Percentiles rank a stretch among this genome's conserved stretches.
These are phyloP conservation scores for Tillus elongatus DNA, from an alignment of 2,888 invertebrate species.

Conservation along the genomic window DNA sequence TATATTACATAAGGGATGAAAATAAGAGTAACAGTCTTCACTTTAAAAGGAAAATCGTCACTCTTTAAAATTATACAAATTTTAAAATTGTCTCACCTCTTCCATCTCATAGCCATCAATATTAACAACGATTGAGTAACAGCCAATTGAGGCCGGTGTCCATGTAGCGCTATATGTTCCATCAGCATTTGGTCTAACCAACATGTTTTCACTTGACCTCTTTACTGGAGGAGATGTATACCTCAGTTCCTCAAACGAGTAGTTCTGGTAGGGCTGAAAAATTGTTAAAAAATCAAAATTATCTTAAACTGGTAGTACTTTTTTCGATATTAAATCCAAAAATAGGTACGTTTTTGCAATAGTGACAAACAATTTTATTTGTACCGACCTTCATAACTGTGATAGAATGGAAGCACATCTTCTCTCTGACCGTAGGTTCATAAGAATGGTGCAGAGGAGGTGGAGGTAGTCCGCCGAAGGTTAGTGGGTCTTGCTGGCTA, in stretches of 20 bases:
- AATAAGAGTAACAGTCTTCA: too few relatives aligned
- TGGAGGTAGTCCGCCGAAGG: constrained; percentile 55
- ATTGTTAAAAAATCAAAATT: constrained; percentile 11
- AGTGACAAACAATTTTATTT: constrained; percentile 1
- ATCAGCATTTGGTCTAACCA: constrained; percentile 66
- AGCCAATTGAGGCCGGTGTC: constrained; percentile 87
- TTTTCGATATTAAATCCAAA: too few relatives aligned
- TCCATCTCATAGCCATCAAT: constrained; percentile 76
- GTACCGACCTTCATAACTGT: constrained; percentile 79
- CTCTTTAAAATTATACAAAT: not conserved
- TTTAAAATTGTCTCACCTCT: constrained; percentile 49
- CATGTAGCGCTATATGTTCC: constrained; percentile 79
- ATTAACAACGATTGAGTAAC: constrained; percentile 76
- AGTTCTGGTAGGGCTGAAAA: constrained; percentile 72
- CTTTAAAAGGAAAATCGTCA: too few relatives aligned
- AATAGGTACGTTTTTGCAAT: too few relatives aligned
- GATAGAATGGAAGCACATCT: constrained; percentile 89
- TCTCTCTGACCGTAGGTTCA: constrained; percentile 79
- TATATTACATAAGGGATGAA: too few relatives aligned
- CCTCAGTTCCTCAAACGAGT: constrained; percentile 91
- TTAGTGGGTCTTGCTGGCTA: constrained; percentile 48
- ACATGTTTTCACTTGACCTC: constrained; percentile 69
- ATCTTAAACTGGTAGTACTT: constrained; percentile 2
- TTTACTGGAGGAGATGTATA: constrained; percentile 57
- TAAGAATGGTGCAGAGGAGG: constrained; percentile 64